Evolutionary conservation across 2,113 vertebrate genomes (phyloP).

Genomic region (Phocoena phocoena): DNA sequence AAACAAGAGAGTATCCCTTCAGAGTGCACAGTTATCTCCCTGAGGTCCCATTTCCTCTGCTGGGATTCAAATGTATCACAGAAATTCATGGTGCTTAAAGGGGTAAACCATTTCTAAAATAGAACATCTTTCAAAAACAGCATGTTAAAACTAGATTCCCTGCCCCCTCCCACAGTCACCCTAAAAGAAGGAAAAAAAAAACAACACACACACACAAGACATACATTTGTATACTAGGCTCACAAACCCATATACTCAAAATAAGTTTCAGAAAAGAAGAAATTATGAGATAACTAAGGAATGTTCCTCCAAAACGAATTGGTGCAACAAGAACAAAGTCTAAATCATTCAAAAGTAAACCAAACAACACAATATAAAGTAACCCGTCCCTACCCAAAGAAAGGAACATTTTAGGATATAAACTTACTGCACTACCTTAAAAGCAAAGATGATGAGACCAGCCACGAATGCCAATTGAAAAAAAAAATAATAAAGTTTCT

Average conservation of each 20-base stretch:
- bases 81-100: background rate
- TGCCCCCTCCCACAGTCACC: background rate
- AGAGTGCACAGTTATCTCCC: background rate
- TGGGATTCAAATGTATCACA: background rate
- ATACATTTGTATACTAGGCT: background rate
- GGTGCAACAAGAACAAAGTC: background rate
- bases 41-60: background rate
- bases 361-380: background rate
- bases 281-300: background rate
- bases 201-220: background rate
- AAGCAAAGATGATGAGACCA: background rate
- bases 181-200: background rate
- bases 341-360: background rate
- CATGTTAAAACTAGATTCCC: background rate
- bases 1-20: background rate
- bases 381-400: background rate
- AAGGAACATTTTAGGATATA: background rate
- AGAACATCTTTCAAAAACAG: background rate
- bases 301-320: background rate
- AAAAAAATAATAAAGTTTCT: background rate
- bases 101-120: background rate
- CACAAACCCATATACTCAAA: background rate
- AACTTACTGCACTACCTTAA: background rate
- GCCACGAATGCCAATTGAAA: background rate
- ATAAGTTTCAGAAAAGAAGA: background rate